Evolutionary conservation across 1,140 invertebrate genomes (phyloP).

Genomic region (Solenopsis invicta): DNA sequence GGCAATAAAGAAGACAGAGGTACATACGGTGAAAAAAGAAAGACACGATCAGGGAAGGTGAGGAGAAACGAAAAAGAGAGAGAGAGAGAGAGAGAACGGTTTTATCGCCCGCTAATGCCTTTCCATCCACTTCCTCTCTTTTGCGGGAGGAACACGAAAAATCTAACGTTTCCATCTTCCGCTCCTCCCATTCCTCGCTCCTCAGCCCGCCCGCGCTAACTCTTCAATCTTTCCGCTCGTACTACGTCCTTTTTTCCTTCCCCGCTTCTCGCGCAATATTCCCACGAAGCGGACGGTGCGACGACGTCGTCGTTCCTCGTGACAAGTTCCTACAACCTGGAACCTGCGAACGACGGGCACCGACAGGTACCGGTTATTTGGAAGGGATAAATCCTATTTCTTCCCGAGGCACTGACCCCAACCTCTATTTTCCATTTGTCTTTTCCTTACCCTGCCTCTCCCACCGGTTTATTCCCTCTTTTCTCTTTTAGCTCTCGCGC

Average conservation of each 20-base stretch:
- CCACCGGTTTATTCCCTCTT: background rate
- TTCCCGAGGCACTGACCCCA: constrained; percentile 54
- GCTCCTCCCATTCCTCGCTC: background rate
- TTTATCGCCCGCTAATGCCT: constrained; percentile 65
- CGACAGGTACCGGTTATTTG: constrained; percentile 64
- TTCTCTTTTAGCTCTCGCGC: background rate
- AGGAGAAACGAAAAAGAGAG: background rate
- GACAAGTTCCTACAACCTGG: constrained; percentile 60
- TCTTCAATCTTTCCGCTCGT: constrained; percentile 53
- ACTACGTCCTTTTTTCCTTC: constrained; percentile 36
- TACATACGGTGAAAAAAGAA: constrained; percentile 36
- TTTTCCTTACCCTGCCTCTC: background rate
- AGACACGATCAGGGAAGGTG: constrained; percentile 25
- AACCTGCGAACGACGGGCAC: constrained; percentile 63
- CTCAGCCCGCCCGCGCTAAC: background rate
- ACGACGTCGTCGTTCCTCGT: constrained; percentile 60
- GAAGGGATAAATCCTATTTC: constrained; percentile 67
- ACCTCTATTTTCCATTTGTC: constrained; percentile 43
- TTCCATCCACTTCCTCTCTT: constrained; percentile 62
- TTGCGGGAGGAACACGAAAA: constrained; percentile 60
- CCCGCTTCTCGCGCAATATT: constrained; percentile 49
- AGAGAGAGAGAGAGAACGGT: constrained; percentile 24
- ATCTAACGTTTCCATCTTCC: constrained; percentile 66
- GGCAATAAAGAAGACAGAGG: constrained; percentile 46
- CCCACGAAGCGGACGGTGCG: constrained; percentile 40